Conservation (phyloP, 2,888 invertebrate genomes). For the Drosophila leonis region DNA sequence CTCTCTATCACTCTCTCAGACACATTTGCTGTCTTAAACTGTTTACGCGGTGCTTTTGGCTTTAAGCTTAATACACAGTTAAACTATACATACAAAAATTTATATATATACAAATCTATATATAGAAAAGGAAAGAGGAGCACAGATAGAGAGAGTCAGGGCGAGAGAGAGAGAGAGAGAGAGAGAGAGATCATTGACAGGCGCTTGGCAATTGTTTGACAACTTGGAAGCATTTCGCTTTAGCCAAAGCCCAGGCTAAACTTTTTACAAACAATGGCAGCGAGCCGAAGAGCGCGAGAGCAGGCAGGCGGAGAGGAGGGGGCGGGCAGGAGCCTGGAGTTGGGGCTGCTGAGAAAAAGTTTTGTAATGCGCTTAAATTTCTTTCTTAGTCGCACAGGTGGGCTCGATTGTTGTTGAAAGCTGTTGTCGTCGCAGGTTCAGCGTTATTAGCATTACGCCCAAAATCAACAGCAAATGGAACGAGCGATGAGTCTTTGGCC, state of each 20-base stretch:
- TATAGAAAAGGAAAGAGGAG: neutral
- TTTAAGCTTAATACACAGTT: constrained; percentile 32
- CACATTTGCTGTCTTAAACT: constrained; percentile 16
- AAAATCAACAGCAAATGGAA: constrained; percentile 22
- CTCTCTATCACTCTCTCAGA: neutral
- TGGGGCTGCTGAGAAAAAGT: constrained; percentile 36
- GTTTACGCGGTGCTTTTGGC: constrained; percentile 38
- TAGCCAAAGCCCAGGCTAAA: constrained; percentile 58
- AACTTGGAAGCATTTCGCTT: constrained; percentile 59
- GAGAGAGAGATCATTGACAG: constrained; percentile 38
- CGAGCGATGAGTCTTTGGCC: constrained; percentile 12
- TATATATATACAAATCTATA: constrained; percentile 18
- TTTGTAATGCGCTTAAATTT: constrained; percentile 73
- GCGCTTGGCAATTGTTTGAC: constrained; percentile 52
- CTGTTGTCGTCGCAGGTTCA: constrained; percentile 71
- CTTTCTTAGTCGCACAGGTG: constrained; percentile 67
- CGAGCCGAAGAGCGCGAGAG: constrained; percentile 2
- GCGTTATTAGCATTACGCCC: constrained; percentile 65
- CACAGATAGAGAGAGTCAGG: neutral
- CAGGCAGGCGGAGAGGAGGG: neutral
- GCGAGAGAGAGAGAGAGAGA: neutral
- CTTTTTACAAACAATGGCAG: constrained; percentile 59
- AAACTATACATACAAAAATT: constrained; percentile 28
- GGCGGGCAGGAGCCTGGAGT: neutral
- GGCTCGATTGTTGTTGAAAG: constrained; percentile 72